phyloP scores from a whole-genome alignment of 2,888 invertebrate species.

The Chloromyia formosa region DNA sequence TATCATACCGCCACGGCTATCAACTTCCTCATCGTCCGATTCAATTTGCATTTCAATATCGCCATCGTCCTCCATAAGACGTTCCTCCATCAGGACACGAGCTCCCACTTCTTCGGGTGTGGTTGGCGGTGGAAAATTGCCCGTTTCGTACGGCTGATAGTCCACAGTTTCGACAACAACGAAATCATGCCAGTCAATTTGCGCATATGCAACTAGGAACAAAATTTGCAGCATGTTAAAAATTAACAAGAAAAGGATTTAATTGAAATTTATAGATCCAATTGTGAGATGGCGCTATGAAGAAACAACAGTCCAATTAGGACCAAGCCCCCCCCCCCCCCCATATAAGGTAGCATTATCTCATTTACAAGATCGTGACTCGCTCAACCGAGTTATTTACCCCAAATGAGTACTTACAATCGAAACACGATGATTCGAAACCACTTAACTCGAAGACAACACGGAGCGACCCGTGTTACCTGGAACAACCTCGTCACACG shows the following conservation, averaged over 20 bases:
- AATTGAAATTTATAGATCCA: too few relatives aligned
- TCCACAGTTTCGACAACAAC: slow-evolving; percentile 99
- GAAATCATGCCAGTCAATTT: slow-evolving; percentile 99
- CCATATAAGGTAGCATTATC: too few relatives aligned
- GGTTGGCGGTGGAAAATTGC: slow-evolving; percentile 96
- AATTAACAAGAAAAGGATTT: not conserved
- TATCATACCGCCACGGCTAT: slow-evolving; percentile 64
- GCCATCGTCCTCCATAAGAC: slow-evolving; percentile 79
- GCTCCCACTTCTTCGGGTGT: slow-evolving; percentile 98
- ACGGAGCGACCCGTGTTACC: too few relatives aligned
- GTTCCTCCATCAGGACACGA: slow-evolving; percentile 86
- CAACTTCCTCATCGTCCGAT: slow-evolving; percentile 77
- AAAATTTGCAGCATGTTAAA: not conserved
- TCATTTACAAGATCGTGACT: too few relatives aligned
- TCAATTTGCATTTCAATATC: slow-evolving; percentile 92
- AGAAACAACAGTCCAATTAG: too few relatives aligned
- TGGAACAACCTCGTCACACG: too few relatives aligned
- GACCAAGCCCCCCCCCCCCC: too few relatives aligned
- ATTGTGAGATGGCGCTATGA: too few relatives aligned
- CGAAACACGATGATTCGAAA: too few relatives aligned
- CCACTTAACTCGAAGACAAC: too few relatives aligned
- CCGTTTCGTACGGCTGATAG: slow-evolving; percentile 95
- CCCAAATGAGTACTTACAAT: too few relatives aligned
- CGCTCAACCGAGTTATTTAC: too few relatives aligned
- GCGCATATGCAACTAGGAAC: slow-evolving; percentile 84